These are phyloP conservation scores for Cyanoramphus novaezelandiae DNA, from an alignment of 2,113 vertebrate species.

Conservation along the genomic window DNA sequence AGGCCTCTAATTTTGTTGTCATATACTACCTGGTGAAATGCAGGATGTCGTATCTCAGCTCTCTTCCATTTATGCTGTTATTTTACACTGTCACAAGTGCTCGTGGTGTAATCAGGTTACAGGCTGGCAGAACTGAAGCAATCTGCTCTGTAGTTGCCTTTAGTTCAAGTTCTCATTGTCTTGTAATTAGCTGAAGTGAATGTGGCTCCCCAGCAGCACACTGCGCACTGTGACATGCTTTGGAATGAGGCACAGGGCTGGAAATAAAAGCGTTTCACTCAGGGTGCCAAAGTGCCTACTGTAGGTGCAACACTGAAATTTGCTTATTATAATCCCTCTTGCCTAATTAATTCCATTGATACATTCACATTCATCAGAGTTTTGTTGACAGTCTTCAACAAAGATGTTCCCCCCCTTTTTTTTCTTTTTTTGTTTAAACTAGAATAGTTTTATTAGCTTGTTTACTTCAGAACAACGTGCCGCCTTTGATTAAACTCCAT, in stretches of 20 bases:
- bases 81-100: slow-evolving; percentile 28
- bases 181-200: slow-evolving; percentile 71
- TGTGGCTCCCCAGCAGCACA: slow-evolving; percentile 45
- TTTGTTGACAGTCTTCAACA: slow-evolving; percentile 69
- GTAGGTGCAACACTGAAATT: slow-evolving; percentile 59
- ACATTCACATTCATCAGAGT: slow-evolving; percentile 53
- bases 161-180: slow-evolving; percentile 48
- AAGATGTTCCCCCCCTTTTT: slow-evolving; percentile 17
- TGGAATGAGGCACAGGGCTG: slow-evolving; percentile 30
- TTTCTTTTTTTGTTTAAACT: slow-evolving; percentile 29
- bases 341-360: slow-evolving; percentile 75
- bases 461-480: slow-evolving; percentile 72
- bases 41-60: neutral
- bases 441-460: slow-evolving; percentile 74
- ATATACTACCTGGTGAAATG: neutral
- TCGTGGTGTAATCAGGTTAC: slow-evolving; percentile 3
- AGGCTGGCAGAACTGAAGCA: slow-evolving; percentile 40
- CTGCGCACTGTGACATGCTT: slow-evolving; percentile 27
- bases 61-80: neutral
- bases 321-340: slow-evolving; percentile 64
- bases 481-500: slow-evolving; percentile 81
- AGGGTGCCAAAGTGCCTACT: slow-evolving; percentile 52
- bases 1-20: neutral
- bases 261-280: slow-evolving; percentile 50
- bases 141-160: slow-evolving; percentile 52